A percentile compares a stretch with the other conserved stretches of the same genome.
phyloP scores from a whole-genome alignment of 35 echinoderm and acorn worm species.

The Anneissia japonica region DNA sequence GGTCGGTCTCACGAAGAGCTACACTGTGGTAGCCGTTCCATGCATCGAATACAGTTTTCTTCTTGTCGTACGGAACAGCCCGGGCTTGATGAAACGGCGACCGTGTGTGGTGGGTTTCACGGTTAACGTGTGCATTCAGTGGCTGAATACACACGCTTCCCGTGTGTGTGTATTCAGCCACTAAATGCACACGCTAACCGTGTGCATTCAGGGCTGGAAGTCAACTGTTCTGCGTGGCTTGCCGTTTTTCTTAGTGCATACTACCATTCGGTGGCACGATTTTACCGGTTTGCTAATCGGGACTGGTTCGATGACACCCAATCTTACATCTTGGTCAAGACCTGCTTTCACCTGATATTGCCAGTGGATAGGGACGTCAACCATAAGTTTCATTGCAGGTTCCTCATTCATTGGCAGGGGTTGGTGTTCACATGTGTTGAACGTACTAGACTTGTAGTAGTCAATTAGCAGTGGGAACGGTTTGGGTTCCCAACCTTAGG shows the following conservation, averaged over 20 bases:
- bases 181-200: slow-evolving; percentile 17
- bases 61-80: neutral
- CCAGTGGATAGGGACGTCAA: no score
- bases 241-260: neutral
- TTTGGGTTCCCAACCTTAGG: no score
- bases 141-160: no score
- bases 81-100: slow-evolving; percentile 32
- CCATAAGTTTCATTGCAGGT: no score
- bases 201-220: slow-evolving; percentile 30
- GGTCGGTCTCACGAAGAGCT: slow-evolving; percentile 13
- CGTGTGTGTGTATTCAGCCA: no score
- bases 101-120: slow-evolving; percentile 38
- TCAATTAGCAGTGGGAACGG: no score
- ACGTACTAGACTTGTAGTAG: slow-evolving; percentile 24
- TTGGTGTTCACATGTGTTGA: slow-evolving; percentile 43
- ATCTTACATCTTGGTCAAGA: neutral
- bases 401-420: neutral
- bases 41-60: slow-evolving; percentile 35
- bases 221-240: slow-evolving; percentile 11
- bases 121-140: slow-evolving; percentile 9
- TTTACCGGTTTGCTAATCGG: slow-evolving; percentile 1
- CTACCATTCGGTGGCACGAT: slow-evolving; percentile 1
- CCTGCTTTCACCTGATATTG: neutral
- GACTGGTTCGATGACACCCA: neutral
- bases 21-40: slow-evolving; percentile 43